These are phyloP conservation scores for Morbakka virulenta DNA, from an alignment of 30 jellyfish, hydroid and myxozoan species.

Conservation along the genomic window DNA sequence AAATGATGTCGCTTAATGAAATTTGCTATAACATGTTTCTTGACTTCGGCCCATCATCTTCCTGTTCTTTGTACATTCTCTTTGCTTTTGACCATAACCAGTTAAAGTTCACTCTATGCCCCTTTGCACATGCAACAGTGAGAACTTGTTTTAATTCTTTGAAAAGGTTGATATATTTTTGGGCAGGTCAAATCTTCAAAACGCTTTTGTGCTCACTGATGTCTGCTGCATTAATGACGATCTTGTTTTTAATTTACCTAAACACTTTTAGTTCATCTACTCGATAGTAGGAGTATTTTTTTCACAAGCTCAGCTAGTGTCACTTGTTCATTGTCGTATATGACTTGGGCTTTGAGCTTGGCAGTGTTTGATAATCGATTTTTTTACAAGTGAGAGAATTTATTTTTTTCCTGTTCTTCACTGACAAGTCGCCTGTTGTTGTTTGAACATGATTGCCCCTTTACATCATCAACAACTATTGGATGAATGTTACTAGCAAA, in stretches of 20 bases:
- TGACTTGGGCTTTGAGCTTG: no score
- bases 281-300: no score
- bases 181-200: constrained; percentile 35
- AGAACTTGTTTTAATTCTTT: constrained; percentile 6
- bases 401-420: no score
- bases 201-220: background rate
- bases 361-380: no score
- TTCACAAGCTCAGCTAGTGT: no score
- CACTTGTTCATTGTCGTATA: no score
- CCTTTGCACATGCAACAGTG: constrained; percentile 37
- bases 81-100: constrained; percentile 79
- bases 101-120: constrained; percentile 47
- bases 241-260: background rate
- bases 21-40: constrained; percentile 20
- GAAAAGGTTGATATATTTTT: constrained; percentile 42
- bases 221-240: background rate
- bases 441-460: no score
- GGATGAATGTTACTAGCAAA: no score
- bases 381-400: no score
- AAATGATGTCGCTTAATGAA: background rate
- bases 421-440: no score
- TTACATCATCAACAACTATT: no score
- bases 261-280: no score
- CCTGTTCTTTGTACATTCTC: constrained; percentile 2
- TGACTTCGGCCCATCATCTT: background rate